Evolutionary conservation across 2,888 invertebrate genomes (phyloP).

Genomic region (Bombyx huttoni): DNA sequence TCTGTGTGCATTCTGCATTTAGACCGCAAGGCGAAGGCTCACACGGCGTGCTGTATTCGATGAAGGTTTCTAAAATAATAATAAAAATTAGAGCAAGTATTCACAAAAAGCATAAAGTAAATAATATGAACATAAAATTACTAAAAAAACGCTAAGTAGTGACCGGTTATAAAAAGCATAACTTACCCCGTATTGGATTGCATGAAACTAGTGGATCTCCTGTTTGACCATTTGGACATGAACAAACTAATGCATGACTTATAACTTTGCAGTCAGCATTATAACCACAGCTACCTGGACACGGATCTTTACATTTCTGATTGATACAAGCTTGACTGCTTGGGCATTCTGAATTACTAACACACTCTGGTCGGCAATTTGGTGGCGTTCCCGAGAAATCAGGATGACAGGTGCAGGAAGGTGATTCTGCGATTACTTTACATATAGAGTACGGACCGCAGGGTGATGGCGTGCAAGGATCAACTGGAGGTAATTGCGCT

Average conservation of each 20-base stretch:
- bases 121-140: not conserved
- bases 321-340: slow-evolving; percentile 77
- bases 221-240: slow-evolving; percentile 74
- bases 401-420: slow-evolving; percentile 77
- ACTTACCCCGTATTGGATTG: slow-evolving; percentile 47
- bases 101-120: too few species aligned
- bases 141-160: not conserved
- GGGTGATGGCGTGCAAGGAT: slow-evolving; percentile 77
- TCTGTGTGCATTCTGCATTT: slow-evolving; percentile 74
- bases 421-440: slow-evolving; percentile 74
- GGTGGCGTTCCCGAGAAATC: slow-evolving; percentile 76
- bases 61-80: slow-evolving; percentile 36
- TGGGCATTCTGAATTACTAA: slow-evolving; percentile 78
- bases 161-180: not conserved
- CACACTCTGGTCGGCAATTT: slow-evolving; percentile 77
- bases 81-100: too few species aligned
- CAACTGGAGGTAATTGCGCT: slow-evolving; percentile 46
- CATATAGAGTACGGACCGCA: slow-evolving; percentile 78
- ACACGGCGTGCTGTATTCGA: slow-evolving; percentile 73
- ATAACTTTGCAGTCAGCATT: slow-evolving; percentile 82
- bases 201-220: slow-evolving; percentile 77
- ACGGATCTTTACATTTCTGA: slow-evolving; percentile 80
- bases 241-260: slow-evolving; percentile 79
- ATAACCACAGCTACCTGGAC: slow-evolving; percentile 77
- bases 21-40: slow-evolving; percentile 79